phyloP scores from a whole-genome alignment of 2,888 invertebrate species.

The Drosophila diplacantha region DNA sequence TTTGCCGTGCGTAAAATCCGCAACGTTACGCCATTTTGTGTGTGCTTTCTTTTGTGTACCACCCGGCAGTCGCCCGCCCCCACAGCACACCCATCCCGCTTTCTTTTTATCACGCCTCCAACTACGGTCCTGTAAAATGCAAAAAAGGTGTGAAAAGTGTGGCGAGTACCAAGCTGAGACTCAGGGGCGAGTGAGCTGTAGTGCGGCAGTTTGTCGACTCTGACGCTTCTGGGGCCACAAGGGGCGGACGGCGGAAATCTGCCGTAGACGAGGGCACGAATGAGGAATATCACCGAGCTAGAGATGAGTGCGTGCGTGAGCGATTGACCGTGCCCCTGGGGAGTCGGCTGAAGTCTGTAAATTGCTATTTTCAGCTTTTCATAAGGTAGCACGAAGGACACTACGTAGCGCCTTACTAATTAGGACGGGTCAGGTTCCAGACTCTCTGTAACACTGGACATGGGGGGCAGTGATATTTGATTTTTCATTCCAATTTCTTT shows the following conservation, averaged over 20 bases:
- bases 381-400: not conserved
- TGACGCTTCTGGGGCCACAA: slow-evolving; percentile 54
- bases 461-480: not conserved
- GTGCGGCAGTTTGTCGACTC: slow-evolving; percentile 61
- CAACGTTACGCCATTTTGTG: slow-evolving; percentile 71
- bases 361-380: not conserved
- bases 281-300: slow-evolving; percentile 6
- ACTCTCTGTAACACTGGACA: not conserved
- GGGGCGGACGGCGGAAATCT: slow-evolving; percentile 3
- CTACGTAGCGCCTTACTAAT: not conserved
- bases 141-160: slow-evolving; percentile 68
- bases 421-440: not conserved
- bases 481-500: not conserved
- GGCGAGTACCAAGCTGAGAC: slow-evolving; percentile 27
- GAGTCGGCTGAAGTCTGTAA: too few species aligned
- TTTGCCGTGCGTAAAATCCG: slow-evolving; percentile 72
- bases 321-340: not conserved
- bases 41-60: slow-evolving; percentile 62
- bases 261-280: slow-evolving; percentile 8
- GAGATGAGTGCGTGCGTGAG: slow-evolving; percentile 7
- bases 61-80: slow-evolving; percentile 12
- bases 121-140: slow-evolving; percentile 55
- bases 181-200: slow-evolving; percentile 30
- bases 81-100: not conserved
- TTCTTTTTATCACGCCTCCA: slow-evolving; percentile 39